phyloP scores from a whole-genome alignment of 2,888 invertebrate species.

The Eilema griseolum region DNA sequence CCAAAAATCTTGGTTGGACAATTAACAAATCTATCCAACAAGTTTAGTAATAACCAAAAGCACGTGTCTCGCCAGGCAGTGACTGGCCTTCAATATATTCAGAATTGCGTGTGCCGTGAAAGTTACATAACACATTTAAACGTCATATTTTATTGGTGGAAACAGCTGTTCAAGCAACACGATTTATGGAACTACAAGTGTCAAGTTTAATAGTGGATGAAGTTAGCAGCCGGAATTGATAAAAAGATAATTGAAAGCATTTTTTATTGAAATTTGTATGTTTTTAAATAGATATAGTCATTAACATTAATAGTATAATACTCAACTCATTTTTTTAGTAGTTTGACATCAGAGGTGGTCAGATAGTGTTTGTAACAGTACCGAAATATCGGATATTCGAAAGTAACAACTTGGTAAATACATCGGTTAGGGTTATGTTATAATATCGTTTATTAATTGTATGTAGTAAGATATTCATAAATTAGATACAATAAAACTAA shows the following conservation, averaged over 20 bases:
- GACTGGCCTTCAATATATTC: conserved; percentile 4
- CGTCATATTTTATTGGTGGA: conserved; percentile 7
- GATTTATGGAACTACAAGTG: not conserved
- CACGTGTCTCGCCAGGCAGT: not conserved
- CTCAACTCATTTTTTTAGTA: too few species aligned
- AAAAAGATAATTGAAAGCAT: not conserved
- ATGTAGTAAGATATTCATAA: too few species aligned
- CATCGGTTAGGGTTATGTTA: too few species aligned
- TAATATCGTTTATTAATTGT: too few species aligned
- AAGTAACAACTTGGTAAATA: too few species aligned
- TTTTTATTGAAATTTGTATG: too few species aligned
- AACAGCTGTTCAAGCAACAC: not conserved
- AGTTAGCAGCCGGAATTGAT: not conserved
- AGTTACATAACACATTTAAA: conserved; percentile 8
- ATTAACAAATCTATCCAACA: not conserved
- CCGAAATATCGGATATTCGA: too few species aligned
- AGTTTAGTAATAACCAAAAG: not conserved
- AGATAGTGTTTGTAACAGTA: too few species aligned
- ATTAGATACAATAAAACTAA: too few species aligned
- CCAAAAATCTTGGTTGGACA: not conserved
- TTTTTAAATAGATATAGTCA: too few species aligned
- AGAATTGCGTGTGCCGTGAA: not conserved
- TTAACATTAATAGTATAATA: too few species aligned
- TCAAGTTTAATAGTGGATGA: not conserved
- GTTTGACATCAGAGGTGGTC: too few species aligned